Percentiles rank a stretch among this genome's conserved stretches.
Evolutionary conservation across 2,888 invertebrate species (phyloP).

Genomic region (Epistrophella euchroma): DNA sequence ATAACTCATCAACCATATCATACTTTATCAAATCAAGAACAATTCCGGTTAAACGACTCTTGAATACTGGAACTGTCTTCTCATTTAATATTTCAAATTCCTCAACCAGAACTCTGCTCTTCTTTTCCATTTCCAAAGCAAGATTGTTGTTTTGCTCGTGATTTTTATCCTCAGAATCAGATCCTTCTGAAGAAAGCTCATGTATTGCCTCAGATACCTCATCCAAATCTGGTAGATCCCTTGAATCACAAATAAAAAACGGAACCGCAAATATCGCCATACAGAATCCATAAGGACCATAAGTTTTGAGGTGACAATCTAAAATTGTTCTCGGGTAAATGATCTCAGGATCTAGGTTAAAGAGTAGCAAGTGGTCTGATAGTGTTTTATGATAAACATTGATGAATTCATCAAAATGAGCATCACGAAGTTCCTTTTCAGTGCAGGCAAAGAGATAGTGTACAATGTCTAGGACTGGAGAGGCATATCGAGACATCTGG

Average conservation of each 20-base stretch:
- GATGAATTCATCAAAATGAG: constrained; percentile 79
- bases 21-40: constrained; percentile 78
- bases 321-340: constrained; percentile 78
- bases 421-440: constrained; percentile 79
- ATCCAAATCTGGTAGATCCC: constrained; percentile 80
- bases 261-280: constrained; percentile 80
- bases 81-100: constrained; percentile 79
- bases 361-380: constrained; percentile 74
- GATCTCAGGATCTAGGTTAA: constrained; percentile 75
- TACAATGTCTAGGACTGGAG: constrained; percentile 80
- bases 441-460: constrained; percentile 81
- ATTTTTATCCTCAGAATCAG: constrained; percentile 50
- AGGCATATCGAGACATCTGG: constrained; percentile 81
- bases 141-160: constrained; percentile 22
- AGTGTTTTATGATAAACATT: constrained; percentile 79
- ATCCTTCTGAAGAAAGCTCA: constrained; percentile 76
- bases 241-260: constrained; percentile 79
- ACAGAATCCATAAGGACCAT: constrained; percentile 80
- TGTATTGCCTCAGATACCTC: constrained; percentile 79
- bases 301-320: constrained; percentile 78
- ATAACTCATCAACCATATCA: constrained; percentile 53
- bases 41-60: constrained; percentile 79
- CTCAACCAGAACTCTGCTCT: constrained; percentile 77
- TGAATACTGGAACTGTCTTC: constrained; percentile 79
- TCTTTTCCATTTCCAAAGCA: constrained; percentile 50